phyloP scores from a whole-genome alignment of 1,140 invertebrate genomes.

The Drosophila carrolli region DNA sequence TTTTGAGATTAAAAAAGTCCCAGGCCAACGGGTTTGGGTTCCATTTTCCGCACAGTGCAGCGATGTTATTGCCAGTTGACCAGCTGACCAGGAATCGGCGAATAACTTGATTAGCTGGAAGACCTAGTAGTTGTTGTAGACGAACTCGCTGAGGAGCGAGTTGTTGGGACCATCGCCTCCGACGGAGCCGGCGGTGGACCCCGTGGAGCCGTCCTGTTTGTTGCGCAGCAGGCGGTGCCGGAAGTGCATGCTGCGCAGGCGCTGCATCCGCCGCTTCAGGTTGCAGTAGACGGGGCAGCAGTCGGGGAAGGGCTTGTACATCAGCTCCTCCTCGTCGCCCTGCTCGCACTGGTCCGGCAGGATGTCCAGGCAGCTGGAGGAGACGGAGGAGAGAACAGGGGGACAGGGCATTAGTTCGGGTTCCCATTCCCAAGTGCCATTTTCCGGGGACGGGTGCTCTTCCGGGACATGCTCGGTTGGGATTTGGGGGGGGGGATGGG shows the following conservation, averaged over 20 bases:
- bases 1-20: neutral
- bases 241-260: constrained; percentile 76
- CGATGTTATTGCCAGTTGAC: constrained; percentile 2
- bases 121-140: constrained; percentile 70
- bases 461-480: constrained; percentile 16
- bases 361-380: constrained; percentile 79
- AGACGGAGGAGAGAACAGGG: constrained; percentile 11
- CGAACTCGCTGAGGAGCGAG: constrained; percentile 68
- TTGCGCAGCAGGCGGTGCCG: constrained; percentile 76
- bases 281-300: constrained; percentile 83
- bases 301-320: constrained; percentile 82
- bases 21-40: neutral
- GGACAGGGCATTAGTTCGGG: constrained; percentile 49
- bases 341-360: constrained; percentile 80
- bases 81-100: constrained; percentile 36
- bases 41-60: constrained; percentile 13
- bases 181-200: neutral
- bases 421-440: neutral
- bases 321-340: constrained; percentile 81
- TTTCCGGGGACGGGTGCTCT: neutral
- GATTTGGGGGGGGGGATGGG: neutral
- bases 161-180: constrained; percentile 44
- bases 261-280: constrained; percentile 80
- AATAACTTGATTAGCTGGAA: constrained; percentile 20
- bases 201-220: constrained; percentile 55